These are phyloP conservation scores for Pedetes capensis DNA, from an alignment of 2,113 vertebrate genomes.

Conservation along the genomic window DNA sequence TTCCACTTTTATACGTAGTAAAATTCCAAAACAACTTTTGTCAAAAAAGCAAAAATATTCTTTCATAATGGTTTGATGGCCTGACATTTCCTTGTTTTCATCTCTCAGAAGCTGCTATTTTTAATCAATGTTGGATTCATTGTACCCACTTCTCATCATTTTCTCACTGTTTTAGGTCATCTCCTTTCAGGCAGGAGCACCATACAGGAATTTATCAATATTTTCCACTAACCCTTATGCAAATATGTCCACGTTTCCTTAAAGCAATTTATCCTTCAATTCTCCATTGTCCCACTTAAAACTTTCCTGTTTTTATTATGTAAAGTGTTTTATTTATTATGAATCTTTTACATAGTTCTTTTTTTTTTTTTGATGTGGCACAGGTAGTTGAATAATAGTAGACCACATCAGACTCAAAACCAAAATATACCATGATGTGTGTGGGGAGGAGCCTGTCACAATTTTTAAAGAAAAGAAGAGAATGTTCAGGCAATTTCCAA, in stretches of 20 bases:
- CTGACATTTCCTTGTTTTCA: neutral
- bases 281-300: neutral
- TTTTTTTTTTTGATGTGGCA: constrained; percentile 27
- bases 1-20: neutral
- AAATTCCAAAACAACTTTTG: neutral
- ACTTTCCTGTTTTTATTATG: constrained; percentile 41
- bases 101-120: constrained; percentile 4
- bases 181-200: neutral
- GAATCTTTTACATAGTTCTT: neutral
- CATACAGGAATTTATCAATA: neutral
- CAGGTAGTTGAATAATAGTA: constrained; percentile 29
- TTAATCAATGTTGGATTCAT: constrained; percentile 19
- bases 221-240: neutral
- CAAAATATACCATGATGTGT: neutral
- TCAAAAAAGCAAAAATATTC: neutral
- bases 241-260: neutral
- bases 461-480: constrained; percentile 55
- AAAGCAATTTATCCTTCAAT: neutral
- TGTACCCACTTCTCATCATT: neutral
- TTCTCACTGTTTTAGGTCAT: neutral
- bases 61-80: neutral
- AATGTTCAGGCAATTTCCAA: neutral
- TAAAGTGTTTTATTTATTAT: constrained; percentile 48
- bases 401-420: neutral
- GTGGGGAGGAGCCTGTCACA: neutral